Conservation (phyloP, 2,113 vertebrate species). For the Hoplias malabaricus region DNA sequence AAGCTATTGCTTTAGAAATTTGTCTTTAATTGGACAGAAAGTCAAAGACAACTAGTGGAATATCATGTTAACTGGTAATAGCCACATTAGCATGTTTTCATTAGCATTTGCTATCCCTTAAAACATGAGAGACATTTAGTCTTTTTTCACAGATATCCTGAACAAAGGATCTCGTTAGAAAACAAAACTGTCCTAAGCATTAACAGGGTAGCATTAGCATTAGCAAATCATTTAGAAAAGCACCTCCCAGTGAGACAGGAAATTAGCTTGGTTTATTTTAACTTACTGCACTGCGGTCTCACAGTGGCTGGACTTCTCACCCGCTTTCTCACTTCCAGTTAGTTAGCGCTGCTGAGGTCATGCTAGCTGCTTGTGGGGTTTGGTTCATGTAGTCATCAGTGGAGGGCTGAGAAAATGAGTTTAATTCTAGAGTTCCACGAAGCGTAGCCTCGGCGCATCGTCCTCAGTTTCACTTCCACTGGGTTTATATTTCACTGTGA, state of each 20-base stretch:
- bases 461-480: conserved; percentile 2
- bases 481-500: background rate
- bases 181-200: too few species aligned
- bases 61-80: too few species aligned
- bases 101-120: too few species aligned
- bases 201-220: background rate
- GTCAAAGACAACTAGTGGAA: too few species aligned
- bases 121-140: too few species aligned
- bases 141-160: too few species aligned
- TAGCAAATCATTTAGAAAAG: background rate
- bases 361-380: background rate
- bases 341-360: background rate
- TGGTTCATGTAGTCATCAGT: background rate
- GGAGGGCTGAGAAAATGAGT: background rate
- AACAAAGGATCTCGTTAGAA: too few species aligned
- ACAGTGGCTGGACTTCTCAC: background rate
- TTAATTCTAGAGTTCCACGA: background rate
- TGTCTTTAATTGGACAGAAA: too few species aligned
- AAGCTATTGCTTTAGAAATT: too few species aligned
- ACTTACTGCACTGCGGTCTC: background rate
- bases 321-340: background rate
- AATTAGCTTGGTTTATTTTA: background rate
- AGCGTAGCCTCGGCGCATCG: background rate
- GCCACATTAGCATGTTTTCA: too few species aligned
- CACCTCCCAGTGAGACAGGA: background rate